Percentiles rank a stretch among this genome's conserved stretches.
Conservation (phyloP, 2,888 invertebrate genomes). For the Chymomyza fuscimana region DNA sequence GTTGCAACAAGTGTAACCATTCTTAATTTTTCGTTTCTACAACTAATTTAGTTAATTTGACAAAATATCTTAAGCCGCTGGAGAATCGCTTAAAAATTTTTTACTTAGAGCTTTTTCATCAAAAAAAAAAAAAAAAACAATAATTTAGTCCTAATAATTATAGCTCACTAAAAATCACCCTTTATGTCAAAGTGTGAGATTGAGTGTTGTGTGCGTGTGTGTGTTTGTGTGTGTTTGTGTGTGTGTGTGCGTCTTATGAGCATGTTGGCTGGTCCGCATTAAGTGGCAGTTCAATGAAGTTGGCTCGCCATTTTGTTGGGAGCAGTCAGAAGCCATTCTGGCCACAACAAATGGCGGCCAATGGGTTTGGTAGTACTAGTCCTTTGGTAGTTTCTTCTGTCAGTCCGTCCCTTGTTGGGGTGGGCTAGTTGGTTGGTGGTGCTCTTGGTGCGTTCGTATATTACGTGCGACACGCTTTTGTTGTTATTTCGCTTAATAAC, state of each 20-base stretch:
- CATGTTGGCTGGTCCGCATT: constrained; percentile 24
- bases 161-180: constrained; percentile 9
- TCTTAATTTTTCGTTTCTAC: no score
- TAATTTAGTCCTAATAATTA: no score
- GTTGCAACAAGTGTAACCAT: no score
- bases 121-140: no score
- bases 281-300: constrained; percentile 12
- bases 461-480: constrained; percentile 3
- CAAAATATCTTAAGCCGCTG: no score
- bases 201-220: not conserved
- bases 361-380: constrained; percentile 27
- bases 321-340: not conserved
- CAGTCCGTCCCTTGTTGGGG: not conserved
- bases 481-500: constrained; percentile 69
- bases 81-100: no score
- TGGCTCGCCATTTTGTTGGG: not conserved
- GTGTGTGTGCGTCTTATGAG: constrained; percentile 14
- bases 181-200: constrained; percentile 12
- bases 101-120: no score
- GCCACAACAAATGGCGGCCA: constrained; percentile 2
- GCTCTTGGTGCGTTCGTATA: not conserved
- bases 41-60: no score
- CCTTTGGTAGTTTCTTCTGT: constrained; percentile 25
- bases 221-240: constrained; percentile 15
- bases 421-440: not conserved